These are phyloP conservation scores for Calameuta pallipes DNA, from an alignment of 2,888 invertebrate species.

Conservation along the genomic window DNA sequence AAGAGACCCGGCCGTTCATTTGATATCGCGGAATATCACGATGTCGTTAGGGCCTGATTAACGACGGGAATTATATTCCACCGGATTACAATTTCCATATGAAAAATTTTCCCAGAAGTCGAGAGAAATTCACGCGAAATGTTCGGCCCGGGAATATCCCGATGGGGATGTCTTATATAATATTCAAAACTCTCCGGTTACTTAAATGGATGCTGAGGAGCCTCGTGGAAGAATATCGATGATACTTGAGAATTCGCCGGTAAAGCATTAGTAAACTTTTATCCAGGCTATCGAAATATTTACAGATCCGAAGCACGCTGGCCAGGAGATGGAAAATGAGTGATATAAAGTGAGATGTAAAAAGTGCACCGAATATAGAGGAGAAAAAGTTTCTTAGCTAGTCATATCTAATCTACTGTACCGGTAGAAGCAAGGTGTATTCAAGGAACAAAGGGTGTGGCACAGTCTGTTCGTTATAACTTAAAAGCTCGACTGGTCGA, in stretches of 20 bases:
- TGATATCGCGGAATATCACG: neutral
- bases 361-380: neutral
- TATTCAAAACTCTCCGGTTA: slow-evolving; percentile 12
- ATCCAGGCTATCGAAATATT: slow-evolving; percentile 33
- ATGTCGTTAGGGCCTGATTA: neutral
- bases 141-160: neutral
- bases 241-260: slow-evolving; percentile 37
- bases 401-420: neutral
- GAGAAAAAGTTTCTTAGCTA: neutral
- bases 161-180: neutral
- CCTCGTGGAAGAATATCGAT: slow-evolving; percentile 39
- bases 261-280: slow-evolving; percentile 43
- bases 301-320: slow-evolving; percentile 25
- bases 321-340: neutral
- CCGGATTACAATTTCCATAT: neutral
- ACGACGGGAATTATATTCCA: neutral
- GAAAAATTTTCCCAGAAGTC: neutral
- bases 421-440: neutral
- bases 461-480: neutral
- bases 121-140: neutral
- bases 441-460: neutral
- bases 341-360: neutral
- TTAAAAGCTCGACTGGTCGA: neutral
- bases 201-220: slow-evolving; percentile 40
- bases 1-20: neutral